A percentile compares a stretch with the other conserved stretches of the same genome.
These are phyloP conservation scores for Chauna torquata DNA, from an alignment of 2,113 vertebrate genomes.

Conservation along the genomic window DNA sequence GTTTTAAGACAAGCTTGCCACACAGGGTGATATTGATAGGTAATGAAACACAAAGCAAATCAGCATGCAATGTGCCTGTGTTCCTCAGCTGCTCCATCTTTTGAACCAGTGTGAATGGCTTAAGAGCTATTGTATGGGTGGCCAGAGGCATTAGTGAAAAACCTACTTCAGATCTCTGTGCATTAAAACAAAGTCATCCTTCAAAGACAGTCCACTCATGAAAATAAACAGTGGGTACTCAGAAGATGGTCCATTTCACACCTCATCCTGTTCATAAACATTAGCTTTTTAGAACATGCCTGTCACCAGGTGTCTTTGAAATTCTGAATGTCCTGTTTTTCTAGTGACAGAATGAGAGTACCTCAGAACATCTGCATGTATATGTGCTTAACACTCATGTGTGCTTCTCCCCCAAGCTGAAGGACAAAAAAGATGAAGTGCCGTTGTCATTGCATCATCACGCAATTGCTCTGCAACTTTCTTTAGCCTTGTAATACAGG, in stretches of 20 bases:
- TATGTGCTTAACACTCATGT: background rate
- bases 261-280: background rate
- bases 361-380: background rate
- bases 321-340: background rate
- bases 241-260: background rate
- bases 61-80: background rate
- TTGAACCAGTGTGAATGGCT: background rate
- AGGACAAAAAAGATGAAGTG: constrained; percentile 42
- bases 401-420: constrained; percentile 2
- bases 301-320: constrained; percentile 9
- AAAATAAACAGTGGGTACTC: background rate
- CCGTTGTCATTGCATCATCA: constrained; percentile 16
- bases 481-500: constrained; percentile 33
- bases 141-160: background rate
- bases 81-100: background rate
- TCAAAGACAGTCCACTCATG: background rate
- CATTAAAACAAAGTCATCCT: background rate
- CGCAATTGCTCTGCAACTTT: constrained; percentile 17
- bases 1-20: background rate
- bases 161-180: background rate
- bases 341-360: background rate
- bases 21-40: accelerated
- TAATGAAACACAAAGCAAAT: background rate
- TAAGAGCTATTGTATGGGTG: background rate
- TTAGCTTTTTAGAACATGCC: background rate